Conservation (phyloP, 2,888 invertebrate genomes). For the Drosophila sordidula region DNA sequence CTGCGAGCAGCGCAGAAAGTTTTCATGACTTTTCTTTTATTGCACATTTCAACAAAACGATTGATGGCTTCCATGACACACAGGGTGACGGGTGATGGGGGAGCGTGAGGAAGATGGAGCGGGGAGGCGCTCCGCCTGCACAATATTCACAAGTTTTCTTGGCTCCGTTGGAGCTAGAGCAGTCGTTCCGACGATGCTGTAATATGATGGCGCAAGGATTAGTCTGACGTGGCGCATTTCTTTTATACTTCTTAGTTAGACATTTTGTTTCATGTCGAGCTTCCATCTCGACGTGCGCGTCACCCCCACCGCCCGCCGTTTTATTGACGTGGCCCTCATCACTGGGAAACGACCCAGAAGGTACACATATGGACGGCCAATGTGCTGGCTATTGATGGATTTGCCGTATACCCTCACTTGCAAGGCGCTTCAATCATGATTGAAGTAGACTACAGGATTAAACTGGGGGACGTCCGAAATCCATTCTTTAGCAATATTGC, state of each 20-base stretch:
- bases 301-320: constrained; percentile 7
- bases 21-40: constrained; percentile 83
- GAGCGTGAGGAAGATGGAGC: constrained; percentile 18
- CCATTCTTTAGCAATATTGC: neutral
- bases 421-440: neutral
- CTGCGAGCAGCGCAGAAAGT: constrained; percentile 80
- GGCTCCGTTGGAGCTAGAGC: constrained; percentile 38
- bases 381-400: constrained; percentile 13
- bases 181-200: constrained; percentile 62
- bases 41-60: constrained; percentile 84
- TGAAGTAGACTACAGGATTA: neutral
- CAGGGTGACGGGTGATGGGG: constrained; percentile 18
- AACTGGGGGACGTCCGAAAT: neutral
- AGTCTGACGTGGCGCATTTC: constrained; percentile 80
- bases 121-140: constrained; percentile 21
- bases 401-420: constrained; percentile 28
- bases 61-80: constrained; percentile 84
- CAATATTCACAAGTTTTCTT: constrained; percentile 82
- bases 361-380: constrained; percentile 49
- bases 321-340: constrained; percentile 57
- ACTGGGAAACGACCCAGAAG: constrained; percentile 25
- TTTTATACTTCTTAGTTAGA: constrained; percentile 71
- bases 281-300: constrained; percentile 19
- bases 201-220: constrained; percentile 82
- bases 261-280: constrained; percentile 73